These are phyloP conservation scores for Rhynchomys soricoides DNA, from an alignment of 2,113 vertebrate genomes.

Conservation along the genomic window DNA sequence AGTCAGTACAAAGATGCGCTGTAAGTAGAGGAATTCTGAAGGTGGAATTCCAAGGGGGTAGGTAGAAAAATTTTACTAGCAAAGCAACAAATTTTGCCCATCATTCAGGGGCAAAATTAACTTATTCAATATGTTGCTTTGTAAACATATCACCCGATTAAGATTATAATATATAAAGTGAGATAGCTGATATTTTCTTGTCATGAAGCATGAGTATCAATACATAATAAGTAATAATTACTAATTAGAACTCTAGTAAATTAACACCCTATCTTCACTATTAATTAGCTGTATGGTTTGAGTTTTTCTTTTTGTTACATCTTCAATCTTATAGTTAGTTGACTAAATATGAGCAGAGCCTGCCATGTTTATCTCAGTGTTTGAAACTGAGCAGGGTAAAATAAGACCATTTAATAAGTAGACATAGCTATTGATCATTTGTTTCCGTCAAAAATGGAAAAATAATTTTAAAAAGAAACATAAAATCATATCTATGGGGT, in stretches of 20 bases:
- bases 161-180: background rate
- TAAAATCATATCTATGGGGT: background rate
- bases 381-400: background rate
- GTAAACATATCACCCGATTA: background rate
- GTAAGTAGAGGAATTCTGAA: background rate
- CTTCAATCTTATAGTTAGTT: slow-evolving; percentile 45
- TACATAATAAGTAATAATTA: background rate
- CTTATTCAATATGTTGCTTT: background rate
- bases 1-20: background rate
- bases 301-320: background rate
- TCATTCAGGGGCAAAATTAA: background rate
- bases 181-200: background rate
- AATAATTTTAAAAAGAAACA: background rate
- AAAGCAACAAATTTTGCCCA: background rate
- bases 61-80: background rate
- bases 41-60: background rate
- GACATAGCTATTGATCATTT: slow-evolving; percentile 34
- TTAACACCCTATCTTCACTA: background rate
- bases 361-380: background rate
- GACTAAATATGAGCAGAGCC: slow-evolving; percentile 13
- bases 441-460: slow-evolving; percentile 8
- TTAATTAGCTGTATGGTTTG: slow-evolving; percentile 29
- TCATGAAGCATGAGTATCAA: background rate
- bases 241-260: slow-evolving; percentile 1
- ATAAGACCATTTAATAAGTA: slow-evolving; percentile 2